Evolutionary conservation across 2,113 vertebrate genomes (phyloP).

Genomic region (Hydropotes inermis): DNA sequence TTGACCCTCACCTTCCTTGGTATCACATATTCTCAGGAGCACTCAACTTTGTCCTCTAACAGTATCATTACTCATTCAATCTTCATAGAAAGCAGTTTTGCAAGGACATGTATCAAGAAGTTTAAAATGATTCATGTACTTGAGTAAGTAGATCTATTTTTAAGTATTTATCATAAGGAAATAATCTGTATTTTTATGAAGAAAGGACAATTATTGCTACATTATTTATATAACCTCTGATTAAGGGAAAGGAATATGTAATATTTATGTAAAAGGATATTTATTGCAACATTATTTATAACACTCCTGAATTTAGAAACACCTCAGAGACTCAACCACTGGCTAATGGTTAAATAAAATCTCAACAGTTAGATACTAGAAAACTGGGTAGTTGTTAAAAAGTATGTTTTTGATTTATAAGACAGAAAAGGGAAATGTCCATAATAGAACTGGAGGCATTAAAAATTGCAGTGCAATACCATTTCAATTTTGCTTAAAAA

Average conservation of each 20-base stretch:
- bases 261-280: conserved; percentile 67
- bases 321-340: conserved; percentile 52
- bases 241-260: conserved; percentile 54
- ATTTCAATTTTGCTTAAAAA: conserved; percentile 31
- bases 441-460: conserved; percentile 29
- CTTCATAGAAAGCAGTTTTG: conserved; percentile 51
- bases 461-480: neutral
- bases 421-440: neutral
- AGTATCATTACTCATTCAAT: conserved; percentile 14
- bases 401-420: conserved; percentile 48
- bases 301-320: conserved; percentile 59
- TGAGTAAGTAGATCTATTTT: conserved; percentile 59
- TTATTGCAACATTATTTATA: conserved; percentile 64
- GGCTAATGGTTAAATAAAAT: conserved; percentile 36
- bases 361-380: neutral
- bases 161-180: conserved; percentile 51
- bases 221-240: conserved; percentile 58
- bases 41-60: neutral
- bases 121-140: conserved; percentile 58
- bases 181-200: conserved; percentile 66
- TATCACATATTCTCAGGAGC: neutral
- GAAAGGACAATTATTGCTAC: conserved; percentile 41
- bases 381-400: conserved; percentile 34
- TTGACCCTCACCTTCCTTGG: neutral
- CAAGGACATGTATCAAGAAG: conserved; percentile 32